phyloP scores from a whole-genome alignment of 2,113 vertebrate species.

The Melanerpes formicivorus region DNA sequence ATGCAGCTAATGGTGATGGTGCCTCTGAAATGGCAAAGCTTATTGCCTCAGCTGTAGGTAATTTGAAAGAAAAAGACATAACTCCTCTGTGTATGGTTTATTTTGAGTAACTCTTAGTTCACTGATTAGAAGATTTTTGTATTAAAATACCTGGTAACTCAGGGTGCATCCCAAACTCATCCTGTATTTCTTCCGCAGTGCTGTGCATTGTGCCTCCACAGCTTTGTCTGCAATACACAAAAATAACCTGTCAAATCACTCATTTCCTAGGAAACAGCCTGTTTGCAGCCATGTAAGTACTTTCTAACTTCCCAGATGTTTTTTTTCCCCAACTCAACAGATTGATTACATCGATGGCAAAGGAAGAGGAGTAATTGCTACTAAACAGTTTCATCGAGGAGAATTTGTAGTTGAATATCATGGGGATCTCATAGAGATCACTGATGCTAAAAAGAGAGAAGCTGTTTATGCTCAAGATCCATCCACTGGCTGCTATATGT shows the following conservation, averaged over 20 bases:
- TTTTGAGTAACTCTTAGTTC: background rate
- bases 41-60: background rate
- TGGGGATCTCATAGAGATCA: constrained; percentile 92
- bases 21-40: background rate
- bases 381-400: constrained; percentile 88
- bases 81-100: background rate
- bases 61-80: background rate
- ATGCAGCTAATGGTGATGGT: background rate
- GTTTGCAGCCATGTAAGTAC: background rate
- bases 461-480: constrained; percentile 88
- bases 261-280: background rate
- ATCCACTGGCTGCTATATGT: constrained; percentile 96
- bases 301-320: background rate
- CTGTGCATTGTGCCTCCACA: background rate
- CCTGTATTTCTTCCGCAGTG: background rate
- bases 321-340: constrained; percentile 68
- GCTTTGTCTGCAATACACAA: background rate
- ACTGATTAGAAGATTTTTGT: background rate
- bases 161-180: background rate
- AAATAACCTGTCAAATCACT: background rate
- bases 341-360: constrained; percentile 90
- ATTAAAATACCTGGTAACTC: background rate
- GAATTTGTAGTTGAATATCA: constrained; percentile 98
- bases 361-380: constrained; percentile 91
- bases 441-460: constrained; percentile 87